Conservation (phyloP, 1,140 invertebrate species). For the Drosophila setifemur region DNA sequence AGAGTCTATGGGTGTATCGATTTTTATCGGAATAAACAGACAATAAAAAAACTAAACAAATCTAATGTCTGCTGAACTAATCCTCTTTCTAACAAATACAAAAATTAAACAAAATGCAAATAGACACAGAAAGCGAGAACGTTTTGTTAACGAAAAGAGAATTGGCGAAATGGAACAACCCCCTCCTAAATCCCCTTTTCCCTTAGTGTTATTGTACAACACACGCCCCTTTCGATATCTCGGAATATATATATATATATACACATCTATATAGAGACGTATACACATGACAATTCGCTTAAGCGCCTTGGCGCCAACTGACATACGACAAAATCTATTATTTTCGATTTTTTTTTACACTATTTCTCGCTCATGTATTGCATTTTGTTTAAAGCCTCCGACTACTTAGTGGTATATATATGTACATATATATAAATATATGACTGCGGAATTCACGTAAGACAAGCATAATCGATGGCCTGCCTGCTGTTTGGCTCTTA, state of each 20-base stretch:
- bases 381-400: conserved; percentile 25
- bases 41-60: no score
- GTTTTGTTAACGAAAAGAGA: conserved; percentile 19
- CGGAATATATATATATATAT: background rate
- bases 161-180: conserved; percentile 32
- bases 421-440: background rate
- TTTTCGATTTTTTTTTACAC: conserved; percentile 12
- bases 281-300: conserved; percentile 39
- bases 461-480: conserved; percentile 53
- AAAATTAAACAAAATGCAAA: background rate
- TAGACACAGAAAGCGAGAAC: background rate
- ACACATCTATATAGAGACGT: background rate
- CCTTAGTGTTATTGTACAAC: background rate
- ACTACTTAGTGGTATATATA: conserved; percentile 2
- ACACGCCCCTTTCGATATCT: conserved; percentile 32
- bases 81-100: no score
- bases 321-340: conserved; percentile 44
- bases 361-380: conserved; percentile 11
- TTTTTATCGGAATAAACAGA: no score
- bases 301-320: conserved; percentile 56
- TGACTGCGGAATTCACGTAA: conserved; percentile 44
- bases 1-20: no score
- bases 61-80: no score
- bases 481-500: conserved; percentile 18
- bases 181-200: background rate